These are phyloP conservation scores for Megaceryle maxima DNA, from an alignment of 2,113 vertebrate genomes.

Conservation along the genomic window DNA sequence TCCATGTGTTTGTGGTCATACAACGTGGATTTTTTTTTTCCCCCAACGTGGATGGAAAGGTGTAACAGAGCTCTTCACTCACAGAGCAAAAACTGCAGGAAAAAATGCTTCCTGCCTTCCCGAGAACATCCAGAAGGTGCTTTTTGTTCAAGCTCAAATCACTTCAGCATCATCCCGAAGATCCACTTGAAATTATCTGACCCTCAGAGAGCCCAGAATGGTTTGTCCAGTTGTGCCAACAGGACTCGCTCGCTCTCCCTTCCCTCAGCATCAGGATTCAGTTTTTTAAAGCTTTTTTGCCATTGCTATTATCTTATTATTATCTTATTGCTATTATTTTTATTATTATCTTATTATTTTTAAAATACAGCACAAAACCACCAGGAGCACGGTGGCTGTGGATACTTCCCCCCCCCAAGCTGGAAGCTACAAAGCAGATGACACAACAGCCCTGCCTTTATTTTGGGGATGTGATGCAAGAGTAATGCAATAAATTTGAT, in stretches of 20 bases:
- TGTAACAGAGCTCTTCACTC: background rate
- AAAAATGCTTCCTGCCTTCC: background rate
- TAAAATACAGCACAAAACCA: background rate
- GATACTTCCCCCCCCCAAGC: background rate
- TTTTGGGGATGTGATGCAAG: background rate
- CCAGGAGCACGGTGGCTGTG: background rate
- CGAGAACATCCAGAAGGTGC: background rate
- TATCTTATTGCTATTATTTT: background rate
- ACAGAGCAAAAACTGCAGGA: background rate
- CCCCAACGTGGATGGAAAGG: background rate
- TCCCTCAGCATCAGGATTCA: background rate
- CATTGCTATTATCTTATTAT: background rate
- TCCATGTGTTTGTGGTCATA: background rate
- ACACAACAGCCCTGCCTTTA: rapidly evolving
- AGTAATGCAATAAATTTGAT: background rate
- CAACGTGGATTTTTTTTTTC: background rate
- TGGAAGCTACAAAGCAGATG: background rate
- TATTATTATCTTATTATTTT: background rate
- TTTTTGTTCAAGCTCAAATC: background rate
- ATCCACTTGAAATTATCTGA: rapidly evolving
- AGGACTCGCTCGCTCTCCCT: rapidly evolving
- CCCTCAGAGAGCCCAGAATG: background rate
- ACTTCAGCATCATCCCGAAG: background rate
- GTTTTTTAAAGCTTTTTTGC: background rate
- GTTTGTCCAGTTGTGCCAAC: background rate